Evolutionary conservation across 2,797 vertebrate species (phyloP), one percentile per base, ranked within the genome.

Genomic region (Aphelocoma californica): DNA sequence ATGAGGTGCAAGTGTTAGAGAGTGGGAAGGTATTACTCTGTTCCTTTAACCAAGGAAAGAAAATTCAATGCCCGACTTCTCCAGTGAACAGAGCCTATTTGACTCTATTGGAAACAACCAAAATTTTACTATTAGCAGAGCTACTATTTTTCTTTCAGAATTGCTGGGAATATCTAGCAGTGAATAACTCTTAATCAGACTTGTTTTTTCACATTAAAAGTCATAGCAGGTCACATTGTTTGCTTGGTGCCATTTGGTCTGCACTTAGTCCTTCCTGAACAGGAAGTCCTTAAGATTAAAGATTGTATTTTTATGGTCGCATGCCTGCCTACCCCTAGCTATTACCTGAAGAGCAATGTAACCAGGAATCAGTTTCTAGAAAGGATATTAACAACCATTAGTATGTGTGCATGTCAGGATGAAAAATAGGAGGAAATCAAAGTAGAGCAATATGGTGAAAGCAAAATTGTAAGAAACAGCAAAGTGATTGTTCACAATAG

Each of bases 281-380:
- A 97, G 98, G 98, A 98, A 98, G 98, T 98, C 95, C 97, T 98
- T 98, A 97, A 98, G 98, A 98, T 98, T 96, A 98, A 97, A 98
- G 97, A 97, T 97, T 97, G 86, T 97, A 95, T 97, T 98, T 98
- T 97, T 98, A 98, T 97, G 96, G 96, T 96, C 93, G 91, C 91
- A 73, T 90, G 97, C 66, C 96, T 96, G 91, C 96, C 80, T 97
- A 90, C 81, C 75, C 81, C 78, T 90, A 90, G 88, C 95, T 95
- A 97, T 97, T 97, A 97, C 95, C 95, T 93, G 94, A 97, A 97
- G 92, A 97, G 92, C 97, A 97, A 74, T 86, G 94, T 85, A 96
- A 89, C 94, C 79, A 84, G 88, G 81, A 96, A 91, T 92, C 91
- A 54, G 72, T 96, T 97, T 97, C 93, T 96, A 97, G 94, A 96